A percentile compares a stretch with the other conserved stretches of the same genome.
These are phyloP conservation scores for Anthopleura sola DNA, from an alignment of 64 coral and sea anemone species.

Conservation along the genomic window DNA sequence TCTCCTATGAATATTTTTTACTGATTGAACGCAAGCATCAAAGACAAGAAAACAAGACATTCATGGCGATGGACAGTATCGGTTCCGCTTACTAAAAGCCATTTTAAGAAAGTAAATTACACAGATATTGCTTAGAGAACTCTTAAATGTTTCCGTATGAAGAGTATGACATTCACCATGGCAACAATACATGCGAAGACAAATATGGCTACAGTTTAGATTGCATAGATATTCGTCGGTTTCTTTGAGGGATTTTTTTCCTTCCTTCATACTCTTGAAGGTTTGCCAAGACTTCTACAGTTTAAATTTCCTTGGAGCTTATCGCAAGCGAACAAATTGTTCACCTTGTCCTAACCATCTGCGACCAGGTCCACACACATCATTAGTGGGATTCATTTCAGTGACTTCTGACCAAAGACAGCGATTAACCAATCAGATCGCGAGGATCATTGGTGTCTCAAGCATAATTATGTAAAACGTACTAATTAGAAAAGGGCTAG, in stretches of 20 bases:
- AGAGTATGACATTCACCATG: neutral
- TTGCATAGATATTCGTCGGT: neutral
- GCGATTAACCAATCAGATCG: neutral
- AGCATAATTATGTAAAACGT: neutral
- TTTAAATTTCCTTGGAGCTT: neutral
- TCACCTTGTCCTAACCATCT: neutral
- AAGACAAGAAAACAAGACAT: neutral
- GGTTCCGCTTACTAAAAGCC: slow-evolving; percentile 6
- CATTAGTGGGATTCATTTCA: neutral
- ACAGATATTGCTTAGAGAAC: neutral
- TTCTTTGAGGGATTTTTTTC: neutral
- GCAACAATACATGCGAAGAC: neutral
- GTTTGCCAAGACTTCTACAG: neutral
- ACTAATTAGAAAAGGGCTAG: neutral
- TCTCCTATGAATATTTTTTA: neutral
- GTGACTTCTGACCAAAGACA: neutral
- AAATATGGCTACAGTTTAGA: neutral
- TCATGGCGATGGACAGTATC: neutral
- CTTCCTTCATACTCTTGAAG: neutral
- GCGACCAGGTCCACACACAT: neutral
- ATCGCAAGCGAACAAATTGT: neutral
- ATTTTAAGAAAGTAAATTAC: neutral
- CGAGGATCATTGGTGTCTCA: neutral
- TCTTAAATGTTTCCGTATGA: neutral
- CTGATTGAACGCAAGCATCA: neutral